Evolutionary conservation across 1,140 invertebrate genomes (phyloP), one percentile per base, ranked within the genome.

Genomic region (Popillia japonica): DNA sequence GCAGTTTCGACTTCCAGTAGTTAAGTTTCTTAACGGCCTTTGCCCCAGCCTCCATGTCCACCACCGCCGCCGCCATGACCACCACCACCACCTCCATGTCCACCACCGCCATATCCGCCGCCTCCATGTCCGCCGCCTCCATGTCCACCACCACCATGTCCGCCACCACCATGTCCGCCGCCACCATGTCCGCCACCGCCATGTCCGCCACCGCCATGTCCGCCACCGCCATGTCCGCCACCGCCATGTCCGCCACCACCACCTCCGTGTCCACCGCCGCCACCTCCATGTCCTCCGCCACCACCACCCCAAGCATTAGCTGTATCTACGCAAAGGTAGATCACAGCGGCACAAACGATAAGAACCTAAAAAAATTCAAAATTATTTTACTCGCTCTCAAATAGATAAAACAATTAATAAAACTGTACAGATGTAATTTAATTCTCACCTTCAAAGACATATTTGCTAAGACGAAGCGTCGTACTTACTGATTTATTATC

Each of bases 241-340:
- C 61, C 61, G 27, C 61, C 61, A 10, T 22, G 22, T 22, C 61
- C 61, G 27, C 7, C 2, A 2, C 61, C 61, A 14, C 22, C 20
- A 8, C 61, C 61, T 6, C 61, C 61, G 4, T 8, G 2, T 9
- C 61, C 61, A 4, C 9, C 2, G 2, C 61, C 61, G 14, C 61
- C 61, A 7, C 61, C 61, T 0, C 61, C 61, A 68, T 68, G 61
- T 10, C 61, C 61, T 7, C 61, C 61, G 61, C 61, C 61, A 27
- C 61, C 61, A 34, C 22, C 17, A 6, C 61, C 61, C 61, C 61
- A 68, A 20, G 17, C 61, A 27, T 68, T 68, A 68, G 22, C 61
- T 27, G 61, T 22, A 20, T 68, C 61, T 68, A 68, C 61, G 27
- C 61, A 68, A 22, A 68, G 61, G 61, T 68, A 68, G 61, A 68